Conservation (phyloP, 2,888 invertebrate species). For the Malacosoma neustria region DNA sequence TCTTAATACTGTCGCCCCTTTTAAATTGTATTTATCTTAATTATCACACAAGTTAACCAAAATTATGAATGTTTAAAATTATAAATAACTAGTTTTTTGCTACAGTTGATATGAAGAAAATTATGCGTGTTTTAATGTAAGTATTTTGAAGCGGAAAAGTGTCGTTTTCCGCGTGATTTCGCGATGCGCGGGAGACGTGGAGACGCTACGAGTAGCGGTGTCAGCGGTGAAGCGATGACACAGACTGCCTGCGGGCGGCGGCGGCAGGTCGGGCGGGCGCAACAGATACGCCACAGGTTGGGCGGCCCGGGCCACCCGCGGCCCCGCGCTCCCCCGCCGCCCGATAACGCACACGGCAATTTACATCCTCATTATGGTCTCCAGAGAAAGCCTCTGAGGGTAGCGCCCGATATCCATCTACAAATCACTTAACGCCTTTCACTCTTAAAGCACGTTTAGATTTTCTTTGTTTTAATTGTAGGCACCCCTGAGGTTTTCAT, state of each 20-base stretch:
- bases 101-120: too few species aligned
- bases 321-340: slow-evolving; percentile 26
- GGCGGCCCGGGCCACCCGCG: slow-evolving; percentile 54
- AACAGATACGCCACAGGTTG: slow-evolving; percentile 74
- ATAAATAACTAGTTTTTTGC: too few species aligned
- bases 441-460: too few species aligned
- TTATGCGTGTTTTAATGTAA: slow-evolving; percentile 20
- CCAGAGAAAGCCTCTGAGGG: slow-evolving; percentile 35
- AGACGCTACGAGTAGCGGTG: slow-evolving; percentile 15
- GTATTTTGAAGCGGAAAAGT: slow-evolving; percentile 47
- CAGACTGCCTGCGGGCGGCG: slow-evolving; percentile 25
- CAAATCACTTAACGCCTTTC: too few species aligned
- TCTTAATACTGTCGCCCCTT: neutral
- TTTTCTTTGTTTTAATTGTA: too few species aligned
- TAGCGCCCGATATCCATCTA: slow-evolving; percentile 20
- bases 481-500: too few species aligned
- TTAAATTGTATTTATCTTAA: neutral
- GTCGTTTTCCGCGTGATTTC: slow-evolving; percentile 19
- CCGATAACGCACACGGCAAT: slow-evolving; percentile 37
- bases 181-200: slow-evolving; percentile 16
- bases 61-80: too few species aligned
- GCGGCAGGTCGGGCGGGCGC: slow-evolving; percentile 38
- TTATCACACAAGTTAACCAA: too few species aligned
- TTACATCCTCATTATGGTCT: slow-evolving; percentile 64
- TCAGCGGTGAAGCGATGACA: slow-evolving; percentile 20